Evolutionary conservation across 2,113 vertebrate genomes (phyloP), one percentile per base, ranked within the genome.

Genomic region (Barbus barbus): DNA sequence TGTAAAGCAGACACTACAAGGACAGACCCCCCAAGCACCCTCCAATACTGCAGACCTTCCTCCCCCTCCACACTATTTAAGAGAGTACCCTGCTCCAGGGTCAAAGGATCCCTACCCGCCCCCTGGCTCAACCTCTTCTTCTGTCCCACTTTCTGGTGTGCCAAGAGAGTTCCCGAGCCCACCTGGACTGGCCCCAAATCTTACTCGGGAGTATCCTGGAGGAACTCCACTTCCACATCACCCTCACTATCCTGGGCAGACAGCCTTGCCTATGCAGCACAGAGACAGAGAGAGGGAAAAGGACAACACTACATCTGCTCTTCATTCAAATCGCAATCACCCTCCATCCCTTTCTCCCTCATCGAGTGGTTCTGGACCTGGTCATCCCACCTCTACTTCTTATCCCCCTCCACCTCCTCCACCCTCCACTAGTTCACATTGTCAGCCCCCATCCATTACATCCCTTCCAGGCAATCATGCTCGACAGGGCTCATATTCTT

Each of bases 111-210:
- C 69, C 11, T 85, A 81, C 46, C 81, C 87, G 9, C 53, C 82
- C 69, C 61, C 84, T 84, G 78, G 84, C 36, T 72, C 72, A 1
- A 90, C 91, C 75, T 61, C 92, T 79, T 88, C 93, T 18, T 83
- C 89, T 75, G 91, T 89, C 80, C 88, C 93, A 48, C 88, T 87
- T 31, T 72, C 83, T 61, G 86, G 80, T 20, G 41, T 85, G 48
- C 91, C 91, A 83, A 89, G 93, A 56, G 94, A 95, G 87, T 94
- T 93, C 89, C 90, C 93, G 63, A 95, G 91, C 83, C 92, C 94
- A 46, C 90, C 94, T 31, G 91, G 92, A 60, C 88, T 92, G 85
- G 89, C 91, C 67, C 90, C 92, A 82, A 94, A 91, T 83, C 72
- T 94, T 26, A 91, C 90, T 33, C 91, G 93, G 84, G 94, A 95